Base-by-base conservation (phyloP, 2,888 invertebrate genomes). In the Sclerodermus sp. region DNA sequence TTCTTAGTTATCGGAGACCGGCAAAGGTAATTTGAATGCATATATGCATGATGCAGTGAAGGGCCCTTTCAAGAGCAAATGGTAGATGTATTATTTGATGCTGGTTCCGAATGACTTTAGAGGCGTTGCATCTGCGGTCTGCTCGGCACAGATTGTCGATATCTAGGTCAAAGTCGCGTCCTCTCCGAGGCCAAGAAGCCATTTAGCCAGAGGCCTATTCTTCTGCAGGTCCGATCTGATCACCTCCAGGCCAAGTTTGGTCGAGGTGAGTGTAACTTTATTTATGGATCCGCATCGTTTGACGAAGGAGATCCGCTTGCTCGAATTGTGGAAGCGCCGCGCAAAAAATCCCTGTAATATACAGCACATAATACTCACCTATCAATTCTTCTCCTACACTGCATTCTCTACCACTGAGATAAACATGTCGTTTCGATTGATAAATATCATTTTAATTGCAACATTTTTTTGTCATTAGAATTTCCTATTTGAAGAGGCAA, bases 121-220 rank as follows among this genome's bases (percentile, higher is more conserved):
- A 53, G 58, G 58, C 46, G 57, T 55, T 67, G 64, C 67, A 66
- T 67, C 64, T 57, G 51, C 55, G 51, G 57, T 47, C 51, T 59
- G 58, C 53, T 65, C 42, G 69, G 62, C 71, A 67, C 68, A 70
- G 66, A 71, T 74, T 66, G 48, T 48, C 43, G 45, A 73, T 61
- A 63, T 71, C 68, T 76, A 67, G 77, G 77, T 77, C 77, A 77
- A 77, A 77, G 77, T 76, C 77, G 65, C 66, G 76, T 76, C 76
- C 77, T 74, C 73, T 64, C 42, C 63, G 68, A 70, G 70, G 70
- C 72, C 73, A 70, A 70, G 68, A 71, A 68, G 68, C 62, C 64
- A 68, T 60, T 70, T 68, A 65, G 62, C 64, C 57, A 55, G 61
- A 59, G 62, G 63, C 58, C 65, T 57, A 54, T 56, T 53, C 61